phyloP scores from a whole-genome alignment of 2,797 vertebrate species.

The Bovichtus variegatus region DNA sequence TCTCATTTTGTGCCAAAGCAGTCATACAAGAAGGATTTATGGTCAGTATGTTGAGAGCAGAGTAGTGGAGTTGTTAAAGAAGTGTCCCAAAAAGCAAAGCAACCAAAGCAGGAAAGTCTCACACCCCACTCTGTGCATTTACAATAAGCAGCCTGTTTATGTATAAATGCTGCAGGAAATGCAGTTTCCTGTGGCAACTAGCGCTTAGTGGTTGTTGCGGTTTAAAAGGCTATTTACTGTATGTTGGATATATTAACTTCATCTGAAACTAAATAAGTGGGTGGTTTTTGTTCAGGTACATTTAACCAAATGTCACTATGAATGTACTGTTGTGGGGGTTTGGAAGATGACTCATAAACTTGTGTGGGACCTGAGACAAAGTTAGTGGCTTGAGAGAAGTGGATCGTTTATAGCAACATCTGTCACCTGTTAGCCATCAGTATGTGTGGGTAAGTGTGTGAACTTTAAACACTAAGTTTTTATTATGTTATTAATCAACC shows the following conservation, averaged over 20 bases:
- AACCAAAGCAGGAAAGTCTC: background rate
- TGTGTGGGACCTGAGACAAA: conserved; percentile 11
- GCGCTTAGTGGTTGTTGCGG: background rate
- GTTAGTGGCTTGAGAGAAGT: background rate
- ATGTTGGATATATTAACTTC: background rate
- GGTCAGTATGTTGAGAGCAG: background rate
- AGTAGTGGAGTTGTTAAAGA: background rate
- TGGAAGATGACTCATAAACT: conserved; percentile 34
- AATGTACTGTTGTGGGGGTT: background rate
- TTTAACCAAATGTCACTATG: background rate
- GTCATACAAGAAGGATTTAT: background rate
- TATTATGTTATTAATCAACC: too few species aligned
- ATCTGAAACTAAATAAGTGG: background rate
- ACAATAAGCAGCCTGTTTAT: background rate
- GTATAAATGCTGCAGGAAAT: background rate
- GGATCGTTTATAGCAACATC: too few species aligned
- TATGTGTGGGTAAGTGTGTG: background rate
- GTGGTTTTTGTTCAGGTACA: background rate
- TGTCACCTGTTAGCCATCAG: background rate
- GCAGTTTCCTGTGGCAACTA: background rate
- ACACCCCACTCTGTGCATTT: background rate
- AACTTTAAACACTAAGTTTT: background rate
- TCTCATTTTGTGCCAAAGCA: background rate
- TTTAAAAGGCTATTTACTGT: background rate
- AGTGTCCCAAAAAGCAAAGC: background rate